Evolutionary conservation across 2,888 invertebrate genomes (phyloP), one percentile per base, ranked within the genome.

Genomic region (Galeruca laticollis): DNA sequence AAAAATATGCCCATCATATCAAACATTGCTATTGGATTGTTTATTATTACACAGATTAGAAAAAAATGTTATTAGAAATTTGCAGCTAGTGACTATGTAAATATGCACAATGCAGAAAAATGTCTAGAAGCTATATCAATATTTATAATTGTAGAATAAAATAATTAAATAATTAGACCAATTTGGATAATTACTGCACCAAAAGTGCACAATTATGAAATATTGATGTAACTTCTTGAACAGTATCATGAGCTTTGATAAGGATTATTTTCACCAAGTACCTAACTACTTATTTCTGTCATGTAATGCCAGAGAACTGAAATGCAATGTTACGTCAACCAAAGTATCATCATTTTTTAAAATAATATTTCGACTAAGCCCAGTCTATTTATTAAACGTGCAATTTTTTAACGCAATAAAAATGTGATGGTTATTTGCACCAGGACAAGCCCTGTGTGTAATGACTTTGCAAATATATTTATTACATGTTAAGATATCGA

Each of bases 271-370:
- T 75, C 73, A 68, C 67, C 57, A 51, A 31, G 60, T 47, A n/a
- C n/a, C n/a, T n/a, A 20, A 65, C 66, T 61, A 60, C 60, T 60
- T 69, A 68, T 72, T 73, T 77, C 76, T 54, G 57, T 73, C 78
- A 78, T 78, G 20, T 72, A 76, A 77, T 78, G 77, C 75, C 70
- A 76, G 76, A 77, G 77, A 75, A 69, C 73, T 73, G 74, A 76
- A 77, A 70, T 79, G 82, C 82, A 82, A 82, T 82, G 81, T 80
- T 81, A 77, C 77, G 68, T 75, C 78, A 81, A 81, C 82, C 81
- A 82, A 82, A 81, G 80, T 79, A 75, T 80, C 69, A 72, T 77
- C 75, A 78, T 72, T 76, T 78, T 79, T 78, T 76, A 72, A 69
- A 75, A 76, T 75, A 73, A 77, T 73, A 66, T 65, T 40, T 59